Base-by-base conservation (phyloP, 37 sponge, comb jelly and placozoan genomes). In the Theonella swinhoei region DNA sequence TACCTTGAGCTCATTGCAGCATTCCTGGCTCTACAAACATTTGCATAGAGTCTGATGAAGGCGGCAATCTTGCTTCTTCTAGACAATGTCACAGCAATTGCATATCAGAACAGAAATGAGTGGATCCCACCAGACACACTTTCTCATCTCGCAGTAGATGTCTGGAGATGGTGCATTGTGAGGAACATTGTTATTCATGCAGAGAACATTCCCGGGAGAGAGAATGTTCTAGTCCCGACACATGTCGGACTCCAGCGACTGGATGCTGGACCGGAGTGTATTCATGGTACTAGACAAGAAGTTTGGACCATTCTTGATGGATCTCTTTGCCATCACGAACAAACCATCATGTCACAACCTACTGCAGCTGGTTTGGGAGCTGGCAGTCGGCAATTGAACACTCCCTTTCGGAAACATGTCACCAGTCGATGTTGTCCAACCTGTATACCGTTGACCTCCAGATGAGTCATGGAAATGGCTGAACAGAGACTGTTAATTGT, bases 131-230 rank as follows among this genome's bases (percentile, higher is more conserved):
- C 79, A 17, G 35, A 37, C 22, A 4, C n/a, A 60, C 86, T 78
- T n/a, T 62, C 70, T 28, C 32, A 39, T 0, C 76, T 87, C 42
- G 80, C 81, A 11, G 38, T 68, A 29, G 59, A 80, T 35, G 80
- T 86, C 17, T 86, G 74, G 82, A 36, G 41, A 17, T 81, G 82
- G 82, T 81, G 82, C 63, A 0, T 81, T 4, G 28, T 19, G 63
- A 83, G 64, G 63, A 42, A 82, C 32, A 68, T 68, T 19, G 9
- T 41, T 31, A 39, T 70, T 24, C 82, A 81, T 28, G 82, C 82
- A 54, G 83, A 83, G 70, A 65, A 83, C 42, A 74, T 83, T 26
- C 79, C 86, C 30, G 73, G 73, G 42, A 39, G 8, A 81, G 61
- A 71, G 72, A 81, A 81, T 36, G 62, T 81, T 4, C 60, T 62